Evolutionary conservation across 2,113 vertebrate genomes (phyloP).

Genomic region (Bothrops jararaca): DNA sequence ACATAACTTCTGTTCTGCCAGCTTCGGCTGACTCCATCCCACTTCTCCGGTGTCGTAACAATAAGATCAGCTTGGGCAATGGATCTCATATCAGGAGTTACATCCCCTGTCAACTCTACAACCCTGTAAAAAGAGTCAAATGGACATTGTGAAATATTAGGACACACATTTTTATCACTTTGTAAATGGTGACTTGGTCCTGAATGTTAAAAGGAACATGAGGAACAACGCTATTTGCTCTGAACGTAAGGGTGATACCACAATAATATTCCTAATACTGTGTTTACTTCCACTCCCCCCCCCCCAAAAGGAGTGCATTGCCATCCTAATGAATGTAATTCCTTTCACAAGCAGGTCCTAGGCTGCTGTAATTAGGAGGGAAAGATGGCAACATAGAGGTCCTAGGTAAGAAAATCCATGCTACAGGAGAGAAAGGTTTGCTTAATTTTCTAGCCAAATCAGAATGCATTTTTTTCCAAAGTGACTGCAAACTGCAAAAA

Average conservation of each 20-base stretch:
- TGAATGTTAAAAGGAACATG: slow-evolving; percentile 10
- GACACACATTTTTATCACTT: slow-evolving; percentile 16
- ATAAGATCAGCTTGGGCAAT: slow-evolving; percentile 94
- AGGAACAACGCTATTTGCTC: not conserved
- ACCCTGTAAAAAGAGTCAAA: slow-evolving; percentile 75
- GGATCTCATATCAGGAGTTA: slow-evolving; percentile 93
- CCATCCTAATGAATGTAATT: not conserved
- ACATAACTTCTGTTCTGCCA: slow-evolving; percentile 98
- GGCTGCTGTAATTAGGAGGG: not conserved
- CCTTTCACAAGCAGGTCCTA: not conserved
- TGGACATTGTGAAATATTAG: not conserved
- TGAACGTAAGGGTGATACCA: not conserved
- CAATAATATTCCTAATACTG: not conserved
- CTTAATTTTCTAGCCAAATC: not conserved
- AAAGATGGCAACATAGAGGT: not conserved
- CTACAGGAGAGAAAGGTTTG: not conserved
- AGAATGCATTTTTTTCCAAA: not conserved
- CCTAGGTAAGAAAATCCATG: not conserved
- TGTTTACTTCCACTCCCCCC: not conserved
- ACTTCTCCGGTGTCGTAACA: slow-evolving; percentile 97
- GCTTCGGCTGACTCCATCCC: slow-evolving; percentile 96
- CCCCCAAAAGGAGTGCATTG: not conserved
- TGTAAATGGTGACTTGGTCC: not conserved
- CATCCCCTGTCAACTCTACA: slow-evolving; percentile 94
- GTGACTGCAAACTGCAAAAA: not conserved